A percentile compares a stretch with the other conserved stretches of the same genome.
These are phyloP conservation scores for Varecia variegata DNA, from an alignment of 2,797 vertebrate species.

Conservation along the genomic window DNA sequence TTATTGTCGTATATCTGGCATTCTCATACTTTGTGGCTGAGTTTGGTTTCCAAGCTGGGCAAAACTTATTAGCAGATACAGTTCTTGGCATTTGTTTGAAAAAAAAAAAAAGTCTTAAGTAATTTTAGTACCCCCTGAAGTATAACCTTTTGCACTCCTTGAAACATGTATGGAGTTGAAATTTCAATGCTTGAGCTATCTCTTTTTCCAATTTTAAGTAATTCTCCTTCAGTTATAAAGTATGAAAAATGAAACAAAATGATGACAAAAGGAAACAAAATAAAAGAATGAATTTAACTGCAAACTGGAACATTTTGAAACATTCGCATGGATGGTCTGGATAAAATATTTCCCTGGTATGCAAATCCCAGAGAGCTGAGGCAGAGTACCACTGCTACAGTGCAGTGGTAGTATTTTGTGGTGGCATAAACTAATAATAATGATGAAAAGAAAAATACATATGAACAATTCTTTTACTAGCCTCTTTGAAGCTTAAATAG, in stretches of 20 bases:
- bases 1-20: constrained; percentile 85
- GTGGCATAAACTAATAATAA: background rate
- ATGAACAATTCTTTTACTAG: background rate
- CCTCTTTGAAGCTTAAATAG: background rate
- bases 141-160: constrained; percentile 71
- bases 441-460: background rate
- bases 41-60: constrained; percentile 80
- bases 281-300: constrained; percentile 25
- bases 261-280: constrained; percentile 49
- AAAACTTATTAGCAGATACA: constrained; percentile 82
- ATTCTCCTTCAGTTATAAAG: constrained; percentile 55
- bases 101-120: constrained; percentile 66
- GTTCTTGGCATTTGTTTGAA: constrained; percentile 74
- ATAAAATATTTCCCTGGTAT: constrained; percentile 1
- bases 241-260: constrained; percentile 18
- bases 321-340: background rate
- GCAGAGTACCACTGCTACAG: background rate
- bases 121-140: constrained; percentile 78
- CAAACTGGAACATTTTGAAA: constrained; percentile 10
- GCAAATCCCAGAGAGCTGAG: background rate
- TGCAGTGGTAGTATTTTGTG: background rate
- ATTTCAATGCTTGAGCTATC: constrained; percentile 1
- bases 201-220: constrained; percentile 28
- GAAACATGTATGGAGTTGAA: constrained; percentile 67
- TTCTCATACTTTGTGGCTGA: constrained; percentile 77